phyloP scores from a whole-genome alignment of 2,888 invertebrate genomes.

The Drosophila mimica region DNA sequence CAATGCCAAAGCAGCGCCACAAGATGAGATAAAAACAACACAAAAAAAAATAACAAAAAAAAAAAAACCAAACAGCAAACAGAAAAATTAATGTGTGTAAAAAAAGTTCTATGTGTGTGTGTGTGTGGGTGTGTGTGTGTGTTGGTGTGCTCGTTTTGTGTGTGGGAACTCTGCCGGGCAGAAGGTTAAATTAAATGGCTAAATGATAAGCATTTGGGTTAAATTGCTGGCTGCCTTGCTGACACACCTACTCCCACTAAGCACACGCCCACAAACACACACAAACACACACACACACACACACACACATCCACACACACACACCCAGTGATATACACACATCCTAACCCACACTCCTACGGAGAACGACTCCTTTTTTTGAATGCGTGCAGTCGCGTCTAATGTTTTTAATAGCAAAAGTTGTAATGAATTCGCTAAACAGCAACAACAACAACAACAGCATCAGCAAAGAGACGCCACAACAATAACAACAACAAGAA shows the following conservation, averaged over 20 bases:
- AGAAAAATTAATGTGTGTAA: constrained; percentile 8
- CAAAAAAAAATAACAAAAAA: constrained; percentile 2
- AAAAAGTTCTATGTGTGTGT: neutral
- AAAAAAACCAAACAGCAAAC: constrained; percentile 4
- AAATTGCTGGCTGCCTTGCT: constrained; percentile 58
- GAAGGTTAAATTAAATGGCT: constrained; percentile 80
- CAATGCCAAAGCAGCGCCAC: constrained; percentile 53
- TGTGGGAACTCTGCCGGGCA: constrained; percentile 41
- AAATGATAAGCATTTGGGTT: constrained; percentile 81
- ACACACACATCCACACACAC: neutral
- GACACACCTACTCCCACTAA: constrained; percentile 6
- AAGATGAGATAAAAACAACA: constrained; percentile 61
- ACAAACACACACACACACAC: constrained; percentile 3
- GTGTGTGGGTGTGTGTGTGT: constrained; percentile 22
- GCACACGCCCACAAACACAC: constrained; percentile 7
- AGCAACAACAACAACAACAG: constrained; percentile 44
- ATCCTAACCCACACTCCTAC: constrained; percentile 5
- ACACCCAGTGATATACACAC: no score
- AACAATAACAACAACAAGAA: constrained; percentile 5
- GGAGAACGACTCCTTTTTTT: constrained; percentile 33
- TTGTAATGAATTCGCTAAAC: constrained; percentile 78
- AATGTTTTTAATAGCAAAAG: constrained; percentile 80
- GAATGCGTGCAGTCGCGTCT: constrained; percentile 66
- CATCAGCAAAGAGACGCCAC: neutral
- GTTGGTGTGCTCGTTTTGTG: constrained; percentile 38